Evolutionary conservation across 2,113 vertebrate species (phyloP).

Genomic region (Struthio camelus): DNA sequence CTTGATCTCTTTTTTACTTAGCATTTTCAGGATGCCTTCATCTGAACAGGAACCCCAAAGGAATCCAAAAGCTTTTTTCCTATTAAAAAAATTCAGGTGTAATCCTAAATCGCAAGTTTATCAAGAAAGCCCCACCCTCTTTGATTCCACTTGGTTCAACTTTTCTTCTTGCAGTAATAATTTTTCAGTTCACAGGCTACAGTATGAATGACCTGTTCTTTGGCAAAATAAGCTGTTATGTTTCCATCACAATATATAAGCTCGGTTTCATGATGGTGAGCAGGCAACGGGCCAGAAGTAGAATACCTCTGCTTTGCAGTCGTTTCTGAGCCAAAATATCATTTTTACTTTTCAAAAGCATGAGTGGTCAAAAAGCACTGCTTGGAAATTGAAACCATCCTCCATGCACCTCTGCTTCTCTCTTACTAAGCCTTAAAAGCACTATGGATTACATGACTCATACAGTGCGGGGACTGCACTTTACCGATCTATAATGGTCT

Average conservation of each 20-base stretch:
- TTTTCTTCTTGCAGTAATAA: background rate
- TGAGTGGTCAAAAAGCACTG: conserved; percentile 68
- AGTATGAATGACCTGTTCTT: conserved; percentile 20
- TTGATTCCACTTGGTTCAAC: background rate
- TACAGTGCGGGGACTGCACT: background rate
- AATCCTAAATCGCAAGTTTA: background rate
- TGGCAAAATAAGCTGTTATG: conserved; percentile 44
- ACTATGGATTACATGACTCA: background rate
- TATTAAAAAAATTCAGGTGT: background rate
- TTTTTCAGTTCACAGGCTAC: background rate
- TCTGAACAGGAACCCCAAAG: background rate
- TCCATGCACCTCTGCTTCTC: background rate
- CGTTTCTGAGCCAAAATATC: conserved; percentile 65
- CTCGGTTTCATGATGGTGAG: conserved; percentile 38
- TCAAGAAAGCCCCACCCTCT: background rate
- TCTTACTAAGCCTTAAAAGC: background rate
- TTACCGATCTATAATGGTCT: conserved; percentile 19
- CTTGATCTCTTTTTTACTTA: background rate
- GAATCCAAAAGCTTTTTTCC: background rate
- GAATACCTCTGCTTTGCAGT: conserved; percentile 31
- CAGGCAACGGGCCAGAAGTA: conserved; percentile 53
- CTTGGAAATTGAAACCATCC: conserved; percentile 74
- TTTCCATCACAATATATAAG: conserved; percentile 58
- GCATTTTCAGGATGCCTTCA: background rate
- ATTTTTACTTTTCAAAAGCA: conserved; percentile 69